Base-by-base conservation (phyloP, 2,113 vertebrate species). In the Leptocoma aspasia region DNA sequence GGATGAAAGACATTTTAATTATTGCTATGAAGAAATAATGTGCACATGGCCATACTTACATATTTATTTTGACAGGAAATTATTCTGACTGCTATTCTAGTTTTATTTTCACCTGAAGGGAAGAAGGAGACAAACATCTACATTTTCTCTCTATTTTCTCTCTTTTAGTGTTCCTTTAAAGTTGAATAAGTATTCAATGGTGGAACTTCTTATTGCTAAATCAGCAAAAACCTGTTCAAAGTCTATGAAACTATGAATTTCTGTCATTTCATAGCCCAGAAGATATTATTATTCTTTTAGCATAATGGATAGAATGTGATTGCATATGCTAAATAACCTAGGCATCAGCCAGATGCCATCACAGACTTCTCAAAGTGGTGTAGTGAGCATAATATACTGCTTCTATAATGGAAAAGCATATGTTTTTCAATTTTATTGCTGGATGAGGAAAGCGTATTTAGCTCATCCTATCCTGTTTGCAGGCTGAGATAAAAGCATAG, bases 271-370 rank as follows among this genome's bases (percentile, higher is more conserved):
- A 24, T 85, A 87, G 53, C 63, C 78, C 70, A 80, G 45, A 82
- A 90, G 33, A 61, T 79, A 84, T 71, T 90, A 89, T 77, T 95
- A 86, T 84, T 95, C 65, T 71, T 84, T 96, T 93, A 89, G 42
- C 54, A 26, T 63, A 95, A 93, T 82, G 78, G 61, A 65, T 61
- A 79, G 45, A 82, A 65, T 94, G 91, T 92, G 91, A 76, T 88
- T 94, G 47, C 79, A 88, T 93, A 80, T 86, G 90, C 92, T 80
- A 93, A 96, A 90, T 93, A 95, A 91, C 47, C 39, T 77, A 82
- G 82, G 56, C 86, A 80, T 57, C 82, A 94, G 57, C 57, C 90
- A 92, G 65, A 82, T 92, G 78, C 81, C 21, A 2, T 76, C 39
- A 69, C 28, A 71, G 57, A 61, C 70, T 82, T 80, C 93, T 82